Percentiles rank a stretch among this genome's conserved stretches.
These are phyloP conservation scores for Ateles fusciceps DNA, from an alignment of 2,797 vertebrate genomes.

Conservation along the genomic window DNA sequence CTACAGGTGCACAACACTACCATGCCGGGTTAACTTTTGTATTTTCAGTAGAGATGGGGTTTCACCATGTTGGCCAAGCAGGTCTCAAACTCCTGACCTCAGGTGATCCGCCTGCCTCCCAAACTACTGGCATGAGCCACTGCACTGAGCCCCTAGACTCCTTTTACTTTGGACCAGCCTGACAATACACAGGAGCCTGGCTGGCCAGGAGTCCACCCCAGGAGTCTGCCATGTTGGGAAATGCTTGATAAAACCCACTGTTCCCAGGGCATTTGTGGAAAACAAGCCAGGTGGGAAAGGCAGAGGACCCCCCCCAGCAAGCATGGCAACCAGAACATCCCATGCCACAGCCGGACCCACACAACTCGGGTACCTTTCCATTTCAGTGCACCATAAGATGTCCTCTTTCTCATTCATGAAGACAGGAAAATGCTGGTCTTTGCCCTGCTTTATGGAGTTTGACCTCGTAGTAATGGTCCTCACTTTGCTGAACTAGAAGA, in stretches of 20 bases:
- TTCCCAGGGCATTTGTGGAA: not conserved
- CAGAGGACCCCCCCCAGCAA: not conserved
- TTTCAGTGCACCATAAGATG: conserved; percentile 99
- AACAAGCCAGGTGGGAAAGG: not conserved
- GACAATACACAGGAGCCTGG: not conserved
- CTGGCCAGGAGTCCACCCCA: not conserved
- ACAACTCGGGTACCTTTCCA: conserved; percentile 90
- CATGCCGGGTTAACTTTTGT: not conserved
- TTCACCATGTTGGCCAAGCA: not conserved
- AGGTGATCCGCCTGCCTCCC: not conserved
- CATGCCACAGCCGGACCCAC: not conserved
- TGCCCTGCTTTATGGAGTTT: conserved; percentile 99
- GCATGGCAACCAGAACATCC: not conserved
- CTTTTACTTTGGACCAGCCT: not conserved
- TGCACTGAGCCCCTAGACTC: not conserved
- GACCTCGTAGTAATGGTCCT: conserved; percentile 99
- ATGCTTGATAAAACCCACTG: not conserved
- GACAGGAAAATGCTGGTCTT: conserved; percentile 99
- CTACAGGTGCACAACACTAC: not conserved
- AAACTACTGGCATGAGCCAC: not conserved
- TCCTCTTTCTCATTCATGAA: conserved; percentile 99
- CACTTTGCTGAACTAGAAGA: conserved; percentile 95
- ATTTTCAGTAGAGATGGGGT: not conserved
- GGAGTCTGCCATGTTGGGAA: not conserved
- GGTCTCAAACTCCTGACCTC: not conserved